A percentile compares a stretch with the other conserved stretches of the same genome.
These are phyloP conservation scores for Thalpophila matura DNA, from an alignment of 2,888 invertebrate genomes.

Conservation along the genomic window DNA sequence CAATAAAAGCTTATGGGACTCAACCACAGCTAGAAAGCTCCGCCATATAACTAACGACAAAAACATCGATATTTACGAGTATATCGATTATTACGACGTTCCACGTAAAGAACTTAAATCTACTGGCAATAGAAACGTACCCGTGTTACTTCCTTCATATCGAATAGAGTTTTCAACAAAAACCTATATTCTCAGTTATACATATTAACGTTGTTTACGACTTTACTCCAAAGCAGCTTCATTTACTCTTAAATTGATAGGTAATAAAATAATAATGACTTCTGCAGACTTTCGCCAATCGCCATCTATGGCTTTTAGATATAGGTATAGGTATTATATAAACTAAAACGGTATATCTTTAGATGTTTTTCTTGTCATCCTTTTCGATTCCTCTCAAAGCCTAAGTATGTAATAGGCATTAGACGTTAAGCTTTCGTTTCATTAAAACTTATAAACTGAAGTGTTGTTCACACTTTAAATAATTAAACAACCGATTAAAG, in stretches of 20 bases:
- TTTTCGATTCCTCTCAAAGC: background rate
- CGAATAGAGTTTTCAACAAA: constrained; percentile 27
- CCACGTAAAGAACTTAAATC: constrained; percentile 3
- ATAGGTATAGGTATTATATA: no score
- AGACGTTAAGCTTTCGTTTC: background rate
- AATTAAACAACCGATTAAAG: background rate
- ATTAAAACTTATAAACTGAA: background rate
- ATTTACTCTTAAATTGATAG: constrained; percentile 61
- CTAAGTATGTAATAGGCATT: background rate
- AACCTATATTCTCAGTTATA: constrained; percentile 30
- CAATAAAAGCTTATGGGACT: constrained; percentile 9
- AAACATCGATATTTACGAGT: constrained; percentile 31
- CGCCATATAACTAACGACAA: constrained; percentile 5
- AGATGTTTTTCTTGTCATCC: background rate
- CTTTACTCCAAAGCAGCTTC: constrained; percentile 37
- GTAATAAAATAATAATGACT: constrained; percentile 73
- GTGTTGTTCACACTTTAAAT: background rate
- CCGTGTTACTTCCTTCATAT: constrained; percentile 9
- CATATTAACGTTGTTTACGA: constrained; percentile 38
- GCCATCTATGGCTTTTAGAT: constrained; percentile 9
- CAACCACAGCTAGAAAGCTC: constrained; percentile 6
- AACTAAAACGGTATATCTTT: constrained; percentile 6
- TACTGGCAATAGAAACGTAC: background rate
- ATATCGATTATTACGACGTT: constrained; percentile 36
- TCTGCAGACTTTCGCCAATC: constrained; percentile 51